Conservation (phyloP, 2,797 vertebrate species). For the Sylvia borin region DNA sequence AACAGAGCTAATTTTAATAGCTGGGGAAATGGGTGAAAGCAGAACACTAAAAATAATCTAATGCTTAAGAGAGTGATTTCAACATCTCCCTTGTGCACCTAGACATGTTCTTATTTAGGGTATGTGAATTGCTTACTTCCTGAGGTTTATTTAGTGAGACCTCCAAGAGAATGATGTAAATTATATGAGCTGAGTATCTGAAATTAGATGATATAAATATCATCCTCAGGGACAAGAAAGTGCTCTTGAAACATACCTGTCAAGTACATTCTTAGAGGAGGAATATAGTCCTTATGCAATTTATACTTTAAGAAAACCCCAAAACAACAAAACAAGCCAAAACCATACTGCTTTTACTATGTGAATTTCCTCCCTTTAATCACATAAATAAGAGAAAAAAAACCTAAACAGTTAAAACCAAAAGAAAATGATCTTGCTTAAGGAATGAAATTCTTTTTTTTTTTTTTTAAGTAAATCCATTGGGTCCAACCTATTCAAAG, state of each 20-base stretch:
- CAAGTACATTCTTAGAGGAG: neutral
- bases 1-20: neutral
- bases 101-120: neutral
- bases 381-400: neutral
- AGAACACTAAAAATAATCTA: neutral
- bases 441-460: neutral
- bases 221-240: neutral
- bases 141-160: neutral
- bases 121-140: neutral
- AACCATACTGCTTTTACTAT: neutral
- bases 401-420: neutral
- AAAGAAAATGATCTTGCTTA: neutral
- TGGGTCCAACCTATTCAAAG: neutral
- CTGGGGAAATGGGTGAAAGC: neutral
- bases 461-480: neutral
- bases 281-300: neutral
- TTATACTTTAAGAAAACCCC: rapidly evolving
- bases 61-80: neutral
- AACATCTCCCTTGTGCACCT: neutral
- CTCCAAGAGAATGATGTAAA: neutral
- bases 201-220: neutral
- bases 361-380: neutral
- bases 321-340: neutral
- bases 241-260: neutral
- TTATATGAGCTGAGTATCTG: neutral